phyloP scores from a whole-genome alignment of 2,888 invertebrate species.

The Myopa testacea region DNA sequence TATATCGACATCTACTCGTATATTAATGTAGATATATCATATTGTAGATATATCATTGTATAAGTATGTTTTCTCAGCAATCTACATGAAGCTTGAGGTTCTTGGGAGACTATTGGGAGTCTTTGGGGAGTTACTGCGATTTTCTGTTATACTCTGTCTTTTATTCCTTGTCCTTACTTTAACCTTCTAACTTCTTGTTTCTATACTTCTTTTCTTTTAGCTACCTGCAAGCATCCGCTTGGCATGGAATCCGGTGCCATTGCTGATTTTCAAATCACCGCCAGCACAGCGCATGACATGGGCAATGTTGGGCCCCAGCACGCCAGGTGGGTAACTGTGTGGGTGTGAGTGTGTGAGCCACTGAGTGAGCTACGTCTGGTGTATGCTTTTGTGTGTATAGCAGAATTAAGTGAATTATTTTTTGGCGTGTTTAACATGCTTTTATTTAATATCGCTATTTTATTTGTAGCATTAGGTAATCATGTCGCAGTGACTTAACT shows the following conservation, averaged over 20 bases:
- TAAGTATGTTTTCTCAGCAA: background rate
- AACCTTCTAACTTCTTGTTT: background rate
- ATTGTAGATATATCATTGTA: background rate
- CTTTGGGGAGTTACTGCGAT: too few species aligned
- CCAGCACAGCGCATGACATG: slow-evolving; percentile 84
- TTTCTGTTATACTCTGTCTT: too few species aligned
- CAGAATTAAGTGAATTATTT: slow-evolving; percentile 64
- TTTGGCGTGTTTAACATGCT: slow-evolving; percentile 65
- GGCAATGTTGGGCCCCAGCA: slow-evolving; percentile 85
- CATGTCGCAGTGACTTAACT: too few species aligned
- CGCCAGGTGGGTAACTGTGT: slow-evolving; percentile 75
- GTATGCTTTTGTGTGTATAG: slow-evolving; percentile 7
- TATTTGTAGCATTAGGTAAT: slow-evolving; percentile 2
- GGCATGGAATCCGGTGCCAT: slow-evolving; percentile 87
- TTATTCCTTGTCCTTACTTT: background rate
- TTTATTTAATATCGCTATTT: slow-evolving; percentile 56
- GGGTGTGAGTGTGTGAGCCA: slow-evolving; percentile 16
- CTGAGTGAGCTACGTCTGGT: slow-evolving; percentile 21
- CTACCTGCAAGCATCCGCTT: slow-evolving; percentile 77
- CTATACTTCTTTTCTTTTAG: slow-evolving; percentile 66
- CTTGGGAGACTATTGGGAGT: too few species aligned
- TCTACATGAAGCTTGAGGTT: background rate
- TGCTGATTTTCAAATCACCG: slow-evolving; percentile 80
- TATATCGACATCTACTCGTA: too few species aligned
- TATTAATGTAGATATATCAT: too few species aligned